Percentiles rank a stretch among this genome's conserved stretches.
Evolutionary conservation across 2,888 invertebrate species (phyloP).

Genomic region (Liodrosophila aerea): DNA sequence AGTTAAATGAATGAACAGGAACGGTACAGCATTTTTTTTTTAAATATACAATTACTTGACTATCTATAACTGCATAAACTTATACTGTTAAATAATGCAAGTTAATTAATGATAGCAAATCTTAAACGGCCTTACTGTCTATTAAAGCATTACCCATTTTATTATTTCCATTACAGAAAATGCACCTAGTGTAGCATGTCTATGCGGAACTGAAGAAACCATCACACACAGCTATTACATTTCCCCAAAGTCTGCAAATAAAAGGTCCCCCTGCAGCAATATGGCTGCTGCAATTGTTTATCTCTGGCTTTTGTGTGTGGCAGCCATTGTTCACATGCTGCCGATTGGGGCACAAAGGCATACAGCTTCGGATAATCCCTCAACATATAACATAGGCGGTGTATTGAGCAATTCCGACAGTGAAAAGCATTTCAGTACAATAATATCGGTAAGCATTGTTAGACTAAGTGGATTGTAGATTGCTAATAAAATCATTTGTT

Average conservation of each 20-base stretch:
- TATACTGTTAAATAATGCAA: too few relatives aligned
- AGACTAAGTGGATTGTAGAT: conserved; percentile 43
- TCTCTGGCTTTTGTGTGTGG: conserved; percentile 59
- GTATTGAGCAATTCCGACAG: conserved; percentile 93
- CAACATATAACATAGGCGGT: conserved; percentile 95
- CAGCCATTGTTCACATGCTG: conserved; percentile 49
- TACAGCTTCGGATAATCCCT: conserved; percentile 84
- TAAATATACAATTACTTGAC: too few relatives aligned
- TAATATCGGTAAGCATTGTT: conserved; percentile 88
- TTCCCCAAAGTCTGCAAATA: conserved; percentile 35
- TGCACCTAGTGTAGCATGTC: conserved; percentile 31
- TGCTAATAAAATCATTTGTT: conserved; percentile 8
- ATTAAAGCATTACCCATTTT: not conserved
- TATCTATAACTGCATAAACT: too few relatives aligned
- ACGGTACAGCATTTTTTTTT: too few relatives aligned
- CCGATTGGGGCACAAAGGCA: conserved; percentile 67
- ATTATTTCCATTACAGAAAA: conserved; percentile 52
- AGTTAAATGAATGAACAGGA: too few relatives aligned
- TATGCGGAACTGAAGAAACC: conserved; percentile 8
- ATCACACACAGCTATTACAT: conserved; percentile 22
- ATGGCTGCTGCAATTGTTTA: conserved; percentile 58
- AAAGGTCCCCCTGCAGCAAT: conserved; percentile 37
- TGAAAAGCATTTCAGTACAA: conserved; percentile 90
- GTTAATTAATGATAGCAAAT: too few relatives aligned
- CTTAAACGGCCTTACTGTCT: too few relatives aligned